Evolutionary conservation across 2,888 invertebrate species (phyloP), one percentile per base, ranked within the genome.

Genomic region (Drosophila anceps): DNA sequence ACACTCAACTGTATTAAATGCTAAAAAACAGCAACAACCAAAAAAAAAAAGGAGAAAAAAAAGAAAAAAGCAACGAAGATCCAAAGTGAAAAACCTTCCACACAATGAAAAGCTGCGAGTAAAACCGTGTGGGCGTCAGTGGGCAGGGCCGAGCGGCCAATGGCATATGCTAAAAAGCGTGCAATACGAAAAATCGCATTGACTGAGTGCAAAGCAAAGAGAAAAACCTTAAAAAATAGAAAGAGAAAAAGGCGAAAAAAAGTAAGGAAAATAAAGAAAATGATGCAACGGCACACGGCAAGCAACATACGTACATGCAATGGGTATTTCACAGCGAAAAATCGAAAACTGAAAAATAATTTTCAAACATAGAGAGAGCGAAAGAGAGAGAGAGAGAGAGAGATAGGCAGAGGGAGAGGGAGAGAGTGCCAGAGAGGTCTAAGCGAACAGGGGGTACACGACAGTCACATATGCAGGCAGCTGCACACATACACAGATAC

Each of bases 91-190:
- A 84, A 85, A 90, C 90, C 88, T 85, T 90, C 83, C 81, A 90
- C 90, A 90, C 88, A 86, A 90, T 90, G 86, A 88, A 88, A 90
- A 83, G 88, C 90, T 85, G 84, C 60, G 69, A 71, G 81, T 58
- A 35, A 62, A 71, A 62, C 59, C 44, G 31, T 27, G 18, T 20
- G 51, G 63, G 41, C 4, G 18, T 15, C 59, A 10, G 37, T 37
- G 43, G 58, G 33, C 41, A 41, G 44, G 43, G 44, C 27, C 55
- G 68, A 46, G 66, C 65, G 85, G 90, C 90, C 84, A 90, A 88
- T 88, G 88, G 88, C 86, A 87, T 87, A 87, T 87, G 86, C 89
- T 87, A 88, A 90, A 86, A 89, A 86, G 90, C 85, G 90, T 88
- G 90, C 84, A 89, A 74, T 82, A 79, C 90, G 85, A 84, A 82